Percentiles rank a stretch among this genome's conserved stretches.
Evolutionary conservation across 2,797 vertebrate species (phyloP).

Genomic region (Sarcoramphus papa): DNA sequence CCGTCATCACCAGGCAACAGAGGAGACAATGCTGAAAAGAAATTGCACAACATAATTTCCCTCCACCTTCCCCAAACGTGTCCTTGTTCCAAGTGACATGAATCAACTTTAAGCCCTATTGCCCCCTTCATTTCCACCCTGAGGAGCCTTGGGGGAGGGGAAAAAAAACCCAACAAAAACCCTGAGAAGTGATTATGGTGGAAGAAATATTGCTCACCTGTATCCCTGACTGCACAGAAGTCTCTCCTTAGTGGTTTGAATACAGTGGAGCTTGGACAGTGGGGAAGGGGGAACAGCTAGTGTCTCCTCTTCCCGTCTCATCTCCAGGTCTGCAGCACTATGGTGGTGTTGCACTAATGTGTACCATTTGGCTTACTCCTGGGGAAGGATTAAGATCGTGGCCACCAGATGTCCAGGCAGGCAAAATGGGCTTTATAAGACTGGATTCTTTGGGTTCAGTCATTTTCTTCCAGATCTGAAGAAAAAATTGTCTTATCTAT

Average conservation of each 20-base stretch:
- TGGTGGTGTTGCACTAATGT: neutral
- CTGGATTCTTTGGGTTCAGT: neutral
- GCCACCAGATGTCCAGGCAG: neutral
- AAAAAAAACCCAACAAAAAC: neutral
- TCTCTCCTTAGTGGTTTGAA: neutral
- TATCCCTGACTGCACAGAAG: neutral
- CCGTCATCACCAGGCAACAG: neutral
- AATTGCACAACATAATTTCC: neutral
- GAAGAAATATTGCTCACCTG: neutral
- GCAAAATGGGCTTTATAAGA: neutral
- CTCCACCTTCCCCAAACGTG: neutral
- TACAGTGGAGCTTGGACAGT: neutral
- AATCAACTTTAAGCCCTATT: neutral
- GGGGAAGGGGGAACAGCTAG: neutral
- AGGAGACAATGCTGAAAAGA: neutral
- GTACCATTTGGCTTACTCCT: neutral
- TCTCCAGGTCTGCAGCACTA: neutral
- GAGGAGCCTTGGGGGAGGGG: neutral
- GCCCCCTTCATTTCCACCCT: neutral
- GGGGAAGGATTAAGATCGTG: neutral
- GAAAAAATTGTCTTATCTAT: neutral
- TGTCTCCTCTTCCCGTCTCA: neutral
- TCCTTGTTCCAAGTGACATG: neutral
- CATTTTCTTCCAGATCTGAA: neutral
- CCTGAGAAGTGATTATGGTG: neutral